Conservation (phyloP, 2,888 invertebrate species). For the Plagiodera versicolora region DNA sequence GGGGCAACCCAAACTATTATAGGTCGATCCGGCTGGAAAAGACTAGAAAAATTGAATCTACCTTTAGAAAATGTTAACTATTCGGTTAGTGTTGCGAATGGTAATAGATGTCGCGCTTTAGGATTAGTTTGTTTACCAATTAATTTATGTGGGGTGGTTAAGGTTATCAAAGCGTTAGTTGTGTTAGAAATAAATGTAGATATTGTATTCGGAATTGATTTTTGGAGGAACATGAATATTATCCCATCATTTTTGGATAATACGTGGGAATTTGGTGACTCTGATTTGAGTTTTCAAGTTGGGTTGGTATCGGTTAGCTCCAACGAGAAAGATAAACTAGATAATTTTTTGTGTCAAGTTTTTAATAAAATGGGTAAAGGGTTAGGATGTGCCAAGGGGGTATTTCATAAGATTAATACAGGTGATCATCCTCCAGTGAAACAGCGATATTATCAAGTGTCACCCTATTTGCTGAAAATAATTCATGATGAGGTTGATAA, state of each 20-base stretch:
- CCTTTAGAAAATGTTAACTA: neutral
- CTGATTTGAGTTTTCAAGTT: neutral
- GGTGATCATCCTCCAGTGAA: constrained; percentile 21
- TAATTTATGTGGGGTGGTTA: constrained; percentile 11
- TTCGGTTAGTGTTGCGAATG: constrained; percentile 18
- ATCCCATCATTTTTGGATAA: neutral
- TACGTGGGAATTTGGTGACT: constrained; percentile 2
- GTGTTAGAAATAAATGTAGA: constrained; percentile 15
- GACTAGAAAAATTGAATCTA: constrained; percentile 8
- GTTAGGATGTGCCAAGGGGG: constrained; percentile 18
- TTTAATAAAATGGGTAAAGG: constrained; percentile 4
- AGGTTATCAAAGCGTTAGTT: constrained; percentile 14
- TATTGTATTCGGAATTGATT: constrained; percentile 20
- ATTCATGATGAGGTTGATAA: constrained; percentile 27
- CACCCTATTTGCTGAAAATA: constrained; percentile 13
- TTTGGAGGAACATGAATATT: constrained; percentile 21
- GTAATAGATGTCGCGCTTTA: constrained; percentile 10
- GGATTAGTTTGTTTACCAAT: constrained; percentile 17
- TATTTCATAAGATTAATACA: constrained; percentile 20
- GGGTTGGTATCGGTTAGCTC: neutral
- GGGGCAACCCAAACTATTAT: constrained; percentile 12
- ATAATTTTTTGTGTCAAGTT: neutral
- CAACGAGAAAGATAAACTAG: neutral
- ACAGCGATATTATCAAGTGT: constrained; percentile 24
- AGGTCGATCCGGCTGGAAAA: constrained; percentile 12